Evolutionary conservation across 2,888 invertebrate genomes (phyloP).

Genomic region (Macroteleia sp.): DNA sequence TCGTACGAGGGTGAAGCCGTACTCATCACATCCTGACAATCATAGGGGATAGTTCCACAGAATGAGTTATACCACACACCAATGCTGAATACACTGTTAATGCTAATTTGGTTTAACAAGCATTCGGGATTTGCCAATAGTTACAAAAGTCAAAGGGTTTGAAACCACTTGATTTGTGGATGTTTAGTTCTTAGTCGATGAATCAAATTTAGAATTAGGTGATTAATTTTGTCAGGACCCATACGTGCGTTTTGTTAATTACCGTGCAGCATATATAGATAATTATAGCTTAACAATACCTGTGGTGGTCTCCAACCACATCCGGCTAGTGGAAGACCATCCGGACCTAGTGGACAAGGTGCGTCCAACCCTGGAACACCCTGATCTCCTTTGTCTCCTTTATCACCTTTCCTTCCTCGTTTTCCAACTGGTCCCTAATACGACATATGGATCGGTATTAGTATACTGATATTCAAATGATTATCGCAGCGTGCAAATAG

Average conservation of each 20-base stretch:
- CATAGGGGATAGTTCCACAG: conserved; percentile 73
- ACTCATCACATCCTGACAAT: conserved; percentile 79
- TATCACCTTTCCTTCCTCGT: conserved; percentile 95
- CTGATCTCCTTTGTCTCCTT: conserved; percentile 96
- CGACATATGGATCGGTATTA: conserved; percentile 1
- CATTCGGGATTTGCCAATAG: conserved; percentile 2
- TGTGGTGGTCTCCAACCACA: conserved; percentile 97
- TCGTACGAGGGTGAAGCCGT: conserved; percentile 85
- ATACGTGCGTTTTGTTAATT: neutral
- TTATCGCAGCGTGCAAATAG: conserved; percentile 76
- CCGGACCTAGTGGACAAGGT: conserved; percentile 98
- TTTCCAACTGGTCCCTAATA: conserved; percentile 93
- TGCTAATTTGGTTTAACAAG: conserved; percentile 18
- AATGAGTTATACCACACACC: conserved; percentile 64
- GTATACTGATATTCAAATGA: neutral
- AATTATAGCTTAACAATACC: conserved; percentile 85
- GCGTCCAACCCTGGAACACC: conserved; percentile 99
- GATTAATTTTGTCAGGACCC: neutral
- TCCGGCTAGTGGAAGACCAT: conserved; percentile 97
- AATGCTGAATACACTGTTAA: conserved; percentile 29
- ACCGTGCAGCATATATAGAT: too few relatives aligned
- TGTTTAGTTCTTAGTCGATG: too few relatives aligned
- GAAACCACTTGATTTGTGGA: too few relatives aligned
- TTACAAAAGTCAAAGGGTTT: too few relatives aligned
- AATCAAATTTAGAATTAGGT: neutral